Evolutionary conservation across 2,797 vertebrate genomes (phyloP).

Genomic region (Lerista edwardsae): DNA sequence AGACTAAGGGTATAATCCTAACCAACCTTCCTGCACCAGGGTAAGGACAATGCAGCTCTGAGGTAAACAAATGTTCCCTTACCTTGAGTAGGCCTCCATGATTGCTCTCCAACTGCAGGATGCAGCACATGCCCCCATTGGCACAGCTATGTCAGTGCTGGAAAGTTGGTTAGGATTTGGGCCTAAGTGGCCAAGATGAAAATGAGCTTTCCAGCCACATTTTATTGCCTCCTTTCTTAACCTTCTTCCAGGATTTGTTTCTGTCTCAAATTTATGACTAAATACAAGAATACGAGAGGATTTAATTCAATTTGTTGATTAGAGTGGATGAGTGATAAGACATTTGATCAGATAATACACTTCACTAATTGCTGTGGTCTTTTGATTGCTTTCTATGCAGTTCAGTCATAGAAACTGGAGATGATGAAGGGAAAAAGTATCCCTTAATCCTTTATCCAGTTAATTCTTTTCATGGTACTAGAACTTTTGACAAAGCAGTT

Average conservation of each 20-base stretch:
- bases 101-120: no score
- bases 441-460: neutral
- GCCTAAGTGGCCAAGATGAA: neutral
- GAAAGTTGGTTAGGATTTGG: no score
- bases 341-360: neutral
- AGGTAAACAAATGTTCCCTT: no score
- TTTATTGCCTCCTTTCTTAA: neutral
- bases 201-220: neutral
- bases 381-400: neutral
- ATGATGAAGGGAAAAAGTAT: neutral
- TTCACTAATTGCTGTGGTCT: neutral
- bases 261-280: neutral
- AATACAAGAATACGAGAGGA: neutral
- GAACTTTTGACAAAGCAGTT: constrained; percentile 13
- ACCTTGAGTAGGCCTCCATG: no score
- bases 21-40: no score
- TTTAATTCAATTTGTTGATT: constrained; percentile 8
- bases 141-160: no score
- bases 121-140: no score
- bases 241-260: neutral
- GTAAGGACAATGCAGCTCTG: no score
- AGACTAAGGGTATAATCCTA: no score
- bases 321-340: constrained; percentile 1
- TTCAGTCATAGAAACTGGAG: constrained; percentile 5
- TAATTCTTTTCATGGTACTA: neutral